These are phyloP conservation scores for Bubo scandiacus DNA, from an alignment of 2,113 vertebrate genomes.

Conservation along the genomic window DNA sequence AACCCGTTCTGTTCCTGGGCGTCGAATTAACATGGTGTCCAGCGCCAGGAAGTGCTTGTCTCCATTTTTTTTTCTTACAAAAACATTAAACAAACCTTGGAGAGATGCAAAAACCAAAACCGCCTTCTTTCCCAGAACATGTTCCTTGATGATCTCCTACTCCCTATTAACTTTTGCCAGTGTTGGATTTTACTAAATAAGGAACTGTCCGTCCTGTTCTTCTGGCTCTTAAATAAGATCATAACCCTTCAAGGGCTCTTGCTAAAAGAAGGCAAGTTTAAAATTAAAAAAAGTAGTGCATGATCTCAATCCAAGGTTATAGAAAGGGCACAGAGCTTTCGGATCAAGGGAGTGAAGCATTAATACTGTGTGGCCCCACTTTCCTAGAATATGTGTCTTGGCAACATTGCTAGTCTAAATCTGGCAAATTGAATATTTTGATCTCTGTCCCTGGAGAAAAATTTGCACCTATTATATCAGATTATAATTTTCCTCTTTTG, in stretches of 20 bases:
- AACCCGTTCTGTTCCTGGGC: background rate
- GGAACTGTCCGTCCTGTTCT: background rate
- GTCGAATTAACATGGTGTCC: background rate
- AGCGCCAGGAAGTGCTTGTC: background rate
- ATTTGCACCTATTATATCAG: background rate
- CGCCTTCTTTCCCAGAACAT: background rate
- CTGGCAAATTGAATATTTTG: conserved; percentile 15
- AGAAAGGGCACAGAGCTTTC: background rate
- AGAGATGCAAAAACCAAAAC: background rate
- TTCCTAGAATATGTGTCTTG: background rate
- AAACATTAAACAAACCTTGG: background rate
- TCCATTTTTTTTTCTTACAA: background rate
- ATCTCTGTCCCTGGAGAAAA: background rate
- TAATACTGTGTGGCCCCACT: background rate
- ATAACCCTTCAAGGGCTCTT: background rate
- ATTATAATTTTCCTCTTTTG: conserved; percentile 2
- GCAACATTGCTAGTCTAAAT: background rate
- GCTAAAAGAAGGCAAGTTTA: background rate
- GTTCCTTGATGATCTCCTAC: background rate
- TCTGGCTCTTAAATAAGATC: background rate
- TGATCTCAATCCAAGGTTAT: background rate
- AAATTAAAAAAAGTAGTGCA: background rate
- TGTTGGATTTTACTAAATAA: background rate
- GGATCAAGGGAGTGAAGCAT: background rate
- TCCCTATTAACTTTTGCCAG: background rate